Evolutionary conservation across 2,113 vertebrate species (phyloP).

Genomic region (Ceratotherium simum): DNA sequence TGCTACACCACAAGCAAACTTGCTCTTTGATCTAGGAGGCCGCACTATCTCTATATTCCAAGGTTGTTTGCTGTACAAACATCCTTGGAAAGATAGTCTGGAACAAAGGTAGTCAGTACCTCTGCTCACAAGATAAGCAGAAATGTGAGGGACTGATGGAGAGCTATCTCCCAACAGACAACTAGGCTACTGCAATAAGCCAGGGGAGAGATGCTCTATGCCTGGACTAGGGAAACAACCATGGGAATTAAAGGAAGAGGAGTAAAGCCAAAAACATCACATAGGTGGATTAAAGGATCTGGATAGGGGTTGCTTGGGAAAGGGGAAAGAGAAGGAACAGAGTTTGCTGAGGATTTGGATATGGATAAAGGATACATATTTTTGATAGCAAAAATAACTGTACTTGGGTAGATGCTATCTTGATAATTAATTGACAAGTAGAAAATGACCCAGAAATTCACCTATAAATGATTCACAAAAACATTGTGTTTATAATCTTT

Average conservation of each 20-base stretch:
- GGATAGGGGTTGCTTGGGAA: neutral
- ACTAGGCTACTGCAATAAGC: neutral
- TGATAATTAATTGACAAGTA: neutral
- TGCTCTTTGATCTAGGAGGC: neutral
- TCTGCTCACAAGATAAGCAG: neutral
- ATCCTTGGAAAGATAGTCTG: neutral
- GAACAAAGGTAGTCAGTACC: neutral
- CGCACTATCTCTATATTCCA: neutral
- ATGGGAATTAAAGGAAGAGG: neutral
- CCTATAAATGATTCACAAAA: neutral
- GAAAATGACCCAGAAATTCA: neutral
- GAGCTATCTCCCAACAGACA: neutral
- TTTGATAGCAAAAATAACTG: neutral
- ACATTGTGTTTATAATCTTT: neutral
- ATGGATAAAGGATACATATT: too few relatives aligned
- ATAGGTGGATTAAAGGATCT: neutral
- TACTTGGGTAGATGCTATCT: neutral
- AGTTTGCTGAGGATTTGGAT: too few relatives aligned
- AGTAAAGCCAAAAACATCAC: neutral
- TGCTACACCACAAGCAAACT: neutral
- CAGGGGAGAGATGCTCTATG: neutral
- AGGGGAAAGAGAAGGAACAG: neutral
- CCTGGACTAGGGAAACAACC: neutral
- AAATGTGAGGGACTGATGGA: neutral
- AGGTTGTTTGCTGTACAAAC: neutral